Conservation (phyloP, 2,113 vertebrate species). For the Leiothrix lutea region DNA sequence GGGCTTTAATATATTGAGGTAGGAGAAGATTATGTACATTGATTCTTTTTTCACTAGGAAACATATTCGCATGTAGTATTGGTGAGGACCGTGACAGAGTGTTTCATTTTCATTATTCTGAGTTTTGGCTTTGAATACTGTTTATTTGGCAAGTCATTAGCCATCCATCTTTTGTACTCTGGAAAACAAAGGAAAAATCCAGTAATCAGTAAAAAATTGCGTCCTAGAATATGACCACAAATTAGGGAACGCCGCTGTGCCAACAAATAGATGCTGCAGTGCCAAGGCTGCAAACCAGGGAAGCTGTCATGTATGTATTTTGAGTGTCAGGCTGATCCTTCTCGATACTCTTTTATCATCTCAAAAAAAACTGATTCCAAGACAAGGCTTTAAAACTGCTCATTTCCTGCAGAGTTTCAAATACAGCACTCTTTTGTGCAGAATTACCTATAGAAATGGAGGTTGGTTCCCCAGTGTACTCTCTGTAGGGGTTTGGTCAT, state of each 20-base stretch:
- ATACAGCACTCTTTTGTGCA: neutral
- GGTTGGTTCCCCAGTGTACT: neutral
- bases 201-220: slow-evolving; percentile 13
- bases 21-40: neutral
- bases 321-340: neutral
- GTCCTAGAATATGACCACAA: slow-evolving; percentile 42
- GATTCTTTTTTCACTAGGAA: neutral
- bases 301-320: neutral
- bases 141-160: slow-evolving; percentile 52
- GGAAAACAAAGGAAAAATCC: slow-evolving; percentile 39
- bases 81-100: neutral
- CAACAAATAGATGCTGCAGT: slow-evolving; percentile 11
- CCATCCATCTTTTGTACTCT: slow-evolving; percentile 11
- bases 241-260: slow-evolving; percentile 12
- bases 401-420: neutral
- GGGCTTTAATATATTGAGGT: neutral
- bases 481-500: neutral
- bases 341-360: neutral
- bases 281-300: neutral
- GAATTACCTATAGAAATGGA: neutral
- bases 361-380: neutral
- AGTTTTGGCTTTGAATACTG: slow-evolving; percentile 1
- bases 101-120: slow-evolving; percentile 3
- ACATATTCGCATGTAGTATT: neutral
- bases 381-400: neutral